phyloP scores from a whole-genome alignment of 1,140 invertebrate species.

The Lineus longissimus region DNA sequence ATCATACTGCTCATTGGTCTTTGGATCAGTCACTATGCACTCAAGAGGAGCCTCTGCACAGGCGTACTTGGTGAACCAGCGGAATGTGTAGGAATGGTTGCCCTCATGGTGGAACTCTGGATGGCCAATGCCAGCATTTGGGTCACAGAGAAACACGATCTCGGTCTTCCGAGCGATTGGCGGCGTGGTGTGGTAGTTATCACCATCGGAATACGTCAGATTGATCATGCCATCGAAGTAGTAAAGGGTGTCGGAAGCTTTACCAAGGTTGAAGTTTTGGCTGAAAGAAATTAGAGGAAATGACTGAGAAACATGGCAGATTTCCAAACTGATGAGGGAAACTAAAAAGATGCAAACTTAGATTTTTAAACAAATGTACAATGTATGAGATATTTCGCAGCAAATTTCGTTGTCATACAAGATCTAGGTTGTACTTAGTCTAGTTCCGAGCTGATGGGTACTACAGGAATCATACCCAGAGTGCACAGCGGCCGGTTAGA shows the following conservation, averaged over 20 bases:
- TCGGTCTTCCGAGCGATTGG: slow-evolving; percentile 35
- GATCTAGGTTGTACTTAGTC: too few relatives aligned
- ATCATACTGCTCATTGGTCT: slow-evolving; percentile 41
- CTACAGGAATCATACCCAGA: too few relatives aligned
- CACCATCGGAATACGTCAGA: slow-evolving; percentile 43
- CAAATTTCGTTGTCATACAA: too few relatives aligned
- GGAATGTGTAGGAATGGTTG: slow-evolving; percentile 41
- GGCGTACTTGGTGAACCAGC: slow-evolving; percentile 49
- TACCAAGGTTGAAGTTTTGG: slow-evolving; percentile 29
- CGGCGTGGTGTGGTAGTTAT: slow-evolving; percentile 32
- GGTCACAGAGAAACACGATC: slow-evolving; percentile 51
- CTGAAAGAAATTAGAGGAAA: slow-evolving; percentile 16
- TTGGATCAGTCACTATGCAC: slow-evolving; percentile 37
- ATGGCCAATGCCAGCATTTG: slow-evolving; percentile 32
- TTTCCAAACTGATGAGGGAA: too few relatives aligned
- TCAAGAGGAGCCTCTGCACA: slow-evolving; percentile 40
- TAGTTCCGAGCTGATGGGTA: too few relatives aligned
- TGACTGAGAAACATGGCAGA: not conserved
- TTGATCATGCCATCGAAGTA: slow-evolving; percentile 51
- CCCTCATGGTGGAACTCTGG: slow-evolving; percentile 41
- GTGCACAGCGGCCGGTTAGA: too few relatives aligned
- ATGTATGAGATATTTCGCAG: too few relatives aligned
- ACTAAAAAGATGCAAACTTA: too few relatives aligned
- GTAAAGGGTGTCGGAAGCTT: slow-evolving; percentile 23
- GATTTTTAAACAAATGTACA: too few relatives aligned